A percentile compares a stretch with the other conserved stretches of the same genome.
Conservation (phyloP, 2,888 invertebrate genomes). For the Trichogramma evanescens region DNA sequence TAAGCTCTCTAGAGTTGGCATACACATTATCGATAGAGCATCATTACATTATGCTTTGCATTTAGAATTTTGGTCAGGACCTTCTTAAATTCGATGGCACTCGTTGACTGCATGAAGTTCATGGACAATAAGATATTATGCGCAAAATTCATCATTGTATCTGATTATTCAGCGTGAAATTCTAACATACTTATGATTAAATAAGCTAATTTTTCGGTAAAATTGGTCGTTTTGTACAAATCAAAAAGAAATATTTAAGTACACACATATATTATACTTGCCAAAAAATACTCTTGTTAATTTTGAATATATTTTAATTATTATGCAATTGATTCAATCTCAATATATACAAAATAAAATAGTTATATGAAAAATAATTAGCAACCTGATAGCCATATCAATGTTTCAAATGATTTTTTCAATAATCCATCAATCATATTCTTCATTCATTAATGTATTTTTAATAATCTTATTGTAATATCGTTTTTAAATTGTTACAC, state of each 20-base stretch:
- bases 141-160: not conserved
- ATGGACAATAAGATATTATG: too few species aligned
- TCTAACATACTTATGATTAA: not conserved
- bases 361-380: slow-evolving; percentile 1
- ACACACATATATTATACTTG: not conserved
- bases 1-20: too few species aligned
- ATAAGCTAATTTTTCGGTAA: slow-evolving; percentile 8
- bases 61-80: too few species aligned
- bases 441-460: too few species aligned
- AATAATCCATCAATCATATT: not conserved
- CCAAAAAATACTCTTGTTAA: not conserved
- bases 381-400: not conserved
- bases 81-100: not conserved
- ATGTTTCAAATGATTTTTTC: not conserved
- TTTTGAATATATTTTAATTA: not conserved
- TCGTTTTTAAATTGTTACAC: too few species aligned
- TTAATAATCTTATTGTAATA: too few species aligned
- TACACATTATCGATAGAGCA: too few species aligned
- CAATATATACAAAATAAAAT: slow-evolving; percentile 9
- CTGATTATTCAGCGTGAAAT: not conserved
- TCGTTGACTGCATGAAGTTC: not conserved
- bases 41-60: too few species aligned
- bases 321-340: not conserved
- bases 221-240: slow-evolving; percentile 13
- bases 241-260: slow-evolving; percentile 2